A percentile compares a stretch with the other conserved stretches of the same genome.
Conservation (phyloP, 92 coral and sea anemone genomes). For the Palythoa caribaeorum region DNA sequence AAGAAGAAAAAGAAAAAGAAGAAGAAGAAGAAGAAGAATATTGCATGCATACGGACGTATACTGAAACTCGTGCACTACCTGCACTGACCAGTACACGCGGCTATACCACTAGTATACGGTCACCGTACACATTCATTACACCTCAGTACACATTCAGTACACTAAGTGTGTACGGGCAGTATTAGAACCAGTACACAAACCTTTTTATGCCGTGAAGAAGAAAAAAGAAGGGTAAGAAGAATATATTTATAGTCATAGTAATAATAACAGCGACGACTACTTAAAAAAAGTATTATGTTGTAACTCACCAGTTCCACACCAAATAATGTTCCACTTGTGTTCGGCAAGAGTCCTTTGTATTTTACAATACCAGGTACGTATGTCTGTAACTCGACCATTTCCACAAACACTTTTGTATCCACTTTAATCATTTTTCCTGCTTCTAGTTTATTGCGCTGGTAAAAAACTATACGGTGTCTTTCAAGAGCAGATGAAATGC, state of each 20-base stretch:
- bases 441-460: slow-evolving; percentile 63
- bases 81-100: too few species aligned
- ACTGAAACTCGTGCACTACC: too few species aligned
- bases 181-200: too few species aligned
- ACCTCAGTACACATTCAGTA: too few species aligned
- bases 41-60: too few species aligned
- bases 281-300: not conserved
- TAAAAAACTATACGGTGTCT: slow-evolving; percentile 56
- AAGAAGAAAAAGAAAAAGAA: too few species aligned
- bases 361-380: slow-evolving; percentile 68
- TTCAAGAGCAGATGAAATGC: slow-evolving; percentile 55
- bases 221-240: too few species aligned
- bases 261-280: not conserved
- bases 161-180: too few species aligned
- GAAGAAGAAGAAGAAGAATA: too few species aligned
- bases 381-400: slow-evolving; percentile 44
- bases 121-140: too few species aligned
- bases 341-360: slow-evolving; percentile 72
- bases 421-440: slow-evolving; percentile 48
- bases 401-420: slow-evolving; percentile 66
- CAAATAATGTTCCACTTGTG: slow-evolving; percentile 74
- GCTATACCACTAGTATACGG: too few species aligned
- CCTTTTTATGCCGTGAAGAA: too few species aligned
- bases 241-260: not conserved
- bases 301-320: slow-evolving; percentile 62